Percentiles rank a stretch among this genome's conserved stretches.
phyloP scores from a whole-genome alignment of 2,888 invertebrate species.

The Limulus polyphemus region DNA sequence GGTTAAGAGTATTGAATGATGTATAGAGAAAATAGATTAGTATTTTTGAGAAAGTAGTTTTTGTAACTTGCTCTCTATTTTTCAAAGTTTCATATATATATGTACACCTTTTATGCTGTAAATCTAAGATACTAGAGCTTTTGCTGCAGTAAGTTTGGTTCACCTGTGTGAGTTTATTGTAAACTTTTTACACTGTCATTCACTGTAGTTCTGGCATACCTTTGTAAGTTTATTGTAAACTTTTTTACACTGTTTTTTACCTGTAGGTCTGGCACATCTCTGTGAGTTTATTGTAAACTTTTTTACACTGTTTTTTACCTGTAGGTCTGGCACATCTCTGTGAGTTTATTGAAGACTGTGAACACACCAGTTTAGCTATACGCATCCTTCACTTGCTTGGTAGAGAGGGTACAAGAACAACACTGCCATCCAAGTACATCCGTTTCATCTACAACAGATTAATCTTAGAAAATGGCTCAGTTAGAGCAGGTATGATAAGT shows the following conservation, averaged over 20 bases:
- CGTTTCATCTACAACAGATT: conserved; percentile 59
- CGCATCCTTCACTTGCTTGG: conserved; percentile 90
- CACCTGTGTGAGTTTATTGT: too few species aligned
- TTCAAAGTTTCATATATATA: too few species aligned
- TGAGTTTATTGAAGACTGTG: conserved; percentile 99
- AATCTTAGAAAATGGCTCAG: conserved; percentile 88
- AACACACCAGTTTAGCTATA: conserved; percentile 91
- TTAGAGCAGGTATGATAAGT: conserved; percentile 51
- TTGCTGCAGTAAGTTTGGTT: too few species aligned
- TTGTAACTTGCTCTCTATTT: too few species aligned
- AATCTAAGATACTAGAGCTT: too few species aligned
- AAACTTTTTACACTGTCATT: background rate
- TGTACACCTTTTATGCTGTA: too few species aligned
- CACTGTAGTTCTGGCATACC: too few species aligned
- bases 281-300: background rate
- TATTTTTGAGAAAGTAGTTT: too few species aligned
- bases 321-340: conserved; percentile 84
- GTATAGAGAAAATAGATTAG: too few species aligned
- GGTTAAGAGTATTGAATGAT: too few species aligned
- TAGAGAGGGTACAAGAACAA: conserved; percentile 90
- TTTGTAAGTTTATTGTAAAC: background rate
- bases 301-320: conserved; percentile 4
- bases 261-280: too few species aligned
- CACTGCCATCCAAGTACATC: conserved; percentile 68
- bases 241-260: conserved; percentile 6